Percentiles rank a stretch among this genome's conserved stretches.
Conservation (phyloP, 2,113 vertebrate species). For the Leptodactylus fuscus region DNA sequence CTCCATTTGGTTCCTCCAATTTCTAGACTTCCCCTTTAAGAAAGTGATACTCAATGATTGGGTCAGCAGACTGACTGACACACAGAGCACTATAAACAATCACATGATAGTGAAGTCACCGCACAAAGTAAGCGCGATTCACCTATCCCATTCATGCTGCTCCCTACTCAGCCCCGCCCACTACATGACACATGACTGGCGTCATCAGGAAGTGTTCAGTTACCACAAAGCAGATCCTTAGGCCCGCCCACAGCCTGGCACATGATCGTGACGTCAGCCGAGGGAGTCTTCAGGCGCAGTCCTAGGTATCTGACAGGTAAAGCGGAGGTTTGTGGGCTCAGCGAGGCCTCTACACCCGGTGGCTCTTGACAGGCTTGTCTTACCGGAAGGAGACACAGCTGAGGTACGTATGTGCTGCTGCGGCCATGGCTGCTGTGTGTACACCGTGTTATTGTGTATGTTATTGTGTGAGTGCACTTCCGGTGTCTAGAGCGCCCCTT, state of each 20-base stretch:
- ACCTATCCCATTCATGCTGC: no score
- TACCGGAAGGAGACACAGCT: background rate
- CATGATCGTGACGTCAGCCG: conserved; percentile 20
- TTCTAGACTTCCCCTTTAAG: no score
- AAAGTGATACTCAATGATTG: no score
- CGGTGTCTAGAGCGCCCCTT: no score
- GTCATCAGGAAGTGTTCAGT: background rate
- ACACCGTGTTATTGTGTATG: no score
- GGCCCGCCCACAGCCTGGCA: background rate
- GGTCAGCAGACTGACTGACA: no score
- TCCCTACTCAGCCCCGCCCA: background rate
- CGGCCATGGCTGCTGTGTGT: no score
- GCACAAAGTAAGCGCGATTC: no score
- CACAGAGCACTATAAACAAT: no score
- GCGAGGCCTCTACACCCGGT: background rate
- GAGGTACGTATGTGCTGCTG: background rate
- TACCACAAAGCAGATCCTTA: background rate
- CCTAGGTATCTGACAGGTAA: background rate
- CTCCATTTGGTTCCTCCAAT: no score
- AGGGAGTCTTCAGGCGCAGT: background rate
- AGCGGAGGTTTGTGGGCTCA: background rate
- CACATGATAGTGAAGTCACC: conserved; percentile 15
- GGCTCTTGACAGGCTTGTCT: background rate
- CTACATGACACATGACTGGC: background rate
- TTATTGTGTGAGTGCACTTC: background rate